Conservation (phyloP, 2,113 vertebrate species). For the Neotoma lepida region DNA sequence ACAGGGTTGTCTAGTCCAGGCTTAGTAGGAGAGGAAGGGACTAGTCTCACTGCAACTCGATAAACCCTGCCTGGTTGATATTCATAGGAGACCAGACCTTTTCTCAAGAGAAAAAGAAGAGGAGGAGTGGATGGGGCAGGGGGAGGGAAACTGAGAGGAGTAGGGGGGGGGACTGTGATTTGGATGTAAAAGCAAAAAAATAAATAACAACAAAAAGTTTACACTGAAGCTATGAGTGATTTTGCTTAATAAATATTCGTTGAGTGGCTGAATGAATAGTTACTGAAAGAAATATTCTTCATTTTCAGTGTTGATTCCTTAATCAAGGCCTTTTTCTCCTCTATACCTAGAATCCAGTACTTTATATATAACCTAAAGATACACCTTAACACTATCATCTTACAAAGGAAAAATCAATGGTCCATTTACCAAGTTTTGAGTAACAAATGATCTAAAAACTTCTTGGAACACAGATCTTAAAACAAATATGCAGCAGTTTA, state of each 20-base stretch:
- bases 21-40: not conserved
- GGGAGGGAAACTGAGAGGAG: too few species aligned
- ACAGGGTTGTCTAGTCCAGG: not conserved
- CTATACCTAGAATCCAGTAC: not conserved
- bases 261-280: not conserved
- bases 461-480: constrained; percentile 10
- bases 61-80: not conserved
- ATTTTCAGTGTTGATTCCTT: constrained; percentile 32
- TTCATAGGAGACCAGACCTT: not conserved
- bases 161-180: not conserved
- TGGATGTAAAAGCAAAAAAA: not conserved
- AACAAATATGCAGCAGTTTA: not conserved
- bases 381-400: not conserved
- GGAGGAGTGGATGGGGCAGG: too few species aligned
- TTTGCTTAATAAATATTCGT: constrained; percentile 24
- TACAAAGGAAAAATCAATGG: not conserved
- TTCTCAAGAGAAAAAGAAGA: not conserved
- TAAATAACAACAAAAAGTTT: not conserved
- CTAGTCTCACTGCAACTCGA: not conserved
- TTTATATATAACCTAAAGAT: not conserved
- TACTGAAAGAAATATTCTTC: not conserved
- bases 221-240: not conserved
- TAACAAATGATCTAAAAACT: not conserved
- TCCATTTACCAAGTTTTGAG: not conserved
- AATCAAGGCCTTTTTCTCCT: constrained; percentile 36